phyloP scores from a whole-genome alignment of 2,113 vertebrate species.

The Cochlearius cochlearius region DNA sequence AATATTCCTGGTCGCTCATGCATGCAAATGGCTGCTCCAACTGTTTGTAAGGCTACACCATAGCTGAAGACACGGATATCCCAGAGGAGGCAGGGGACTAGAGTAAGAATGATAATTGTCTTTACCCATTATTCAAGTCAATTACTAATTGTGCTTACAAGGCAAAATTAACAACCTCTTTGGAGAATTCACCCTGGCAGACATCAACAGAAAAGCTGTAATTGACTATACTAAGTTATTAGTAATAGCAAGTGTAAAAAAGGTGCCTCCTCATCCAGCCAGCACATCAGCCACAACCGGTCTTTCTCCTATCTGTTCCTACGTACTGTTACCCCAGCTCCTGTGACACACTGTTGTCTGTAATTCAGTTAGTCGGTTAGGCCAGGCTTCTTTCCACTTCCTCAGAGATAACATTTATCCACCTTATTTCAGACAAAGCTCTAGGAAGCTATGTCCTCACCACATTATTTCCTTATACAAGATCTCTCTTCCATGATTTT shows the following conservation, averaged over 20 bases:
- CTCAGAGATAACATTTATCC: background rate
- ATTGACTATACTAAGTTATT: background rate
- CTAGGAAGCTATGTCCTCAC: background rate
- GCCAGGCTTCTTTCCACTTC: background rate
- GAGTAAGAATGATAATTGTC: background rate
- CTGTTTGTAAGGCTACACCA: background rate
- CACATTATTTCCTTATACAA: background rate
- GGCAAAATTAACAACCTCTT: background rate
- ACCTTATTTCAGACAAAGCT: background rate
- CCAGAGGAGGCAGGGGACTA: background rate
- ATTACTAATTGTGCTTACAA: background rate
- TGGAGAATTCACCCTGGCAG: background rate
- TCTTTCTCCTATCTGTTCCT: background rate
- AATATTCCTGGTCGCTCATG: background rate
- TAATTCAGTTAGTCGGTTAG: background rate
- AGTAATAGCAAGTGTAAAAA: background rate
- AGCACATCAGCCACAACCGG: background rate
- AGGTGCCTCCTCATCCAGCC: background rate
- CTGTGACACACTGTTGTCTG: background rate
- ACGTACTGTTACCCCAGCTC: background rate
- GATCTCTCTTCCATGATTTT: background rate
- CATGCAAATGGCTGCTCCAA: background rate
- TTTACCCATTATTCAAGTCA: background rate
- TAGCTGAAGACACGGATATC: background rate
- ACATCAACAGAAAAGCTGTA: background rate